Evolutionary conservation across 2,888 invertebrate genomes (phyloP).

Genomic region (Chorisops tibialis): DNA sequence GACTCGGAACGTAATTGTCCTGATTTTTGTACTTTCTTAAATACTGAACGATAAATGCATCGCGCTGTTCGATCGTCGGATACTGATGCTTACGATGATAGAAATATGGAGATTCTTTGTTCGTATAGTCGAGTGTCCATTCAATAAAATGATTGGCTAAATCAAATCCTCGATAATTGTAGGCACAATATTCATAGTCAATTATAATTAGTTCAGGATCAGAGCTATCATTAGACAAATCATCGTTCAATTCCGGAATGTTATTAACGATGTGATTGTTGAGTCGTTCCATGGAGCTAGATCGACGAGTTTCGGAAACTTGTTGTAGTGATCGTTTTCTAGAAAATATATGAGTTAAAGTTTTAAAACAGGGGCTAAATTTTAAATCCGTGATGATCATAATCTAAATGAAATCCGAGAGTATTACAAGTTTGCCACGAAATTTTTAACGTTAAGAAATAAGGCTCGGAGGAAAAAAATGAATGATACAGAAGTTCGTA

Average conservation of each 20-base stretch:
- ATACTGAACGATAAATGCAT: slow-evolving; percentile 46
- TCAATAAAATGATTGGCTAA: slow-evolving; percentile 93
- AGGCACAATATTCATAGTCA: slow-evolving; percentile 94
- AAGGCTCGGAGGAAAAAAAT: no score
- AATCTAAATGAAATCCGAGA: no score
- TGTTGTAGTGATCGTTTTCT: no score
- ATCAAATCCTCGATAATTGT: slow-evolving; percentile 91
- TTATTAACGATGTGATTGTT: not conserved
- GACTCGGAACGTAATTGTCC: slow-evolving; percentile 47
- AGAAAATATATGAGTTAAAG: no score
- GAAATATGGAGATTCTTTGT: slow-evolving; percentile 73
- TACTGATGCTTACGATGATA: slow-evolving; percentile 63
- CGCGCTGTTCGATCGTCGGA: slow-evolving; percentile 68
- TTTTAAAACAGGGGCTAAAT: no score
- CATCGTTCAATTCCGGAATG: not conserved
- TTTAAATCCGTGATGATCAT: no score
- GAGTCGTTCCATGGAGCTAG: not conserved
- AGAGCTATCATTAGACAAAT: slow-evolving; percentile 35
- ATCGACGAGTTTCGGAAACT: not conserved
- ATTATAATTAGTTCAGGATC: slow-evolving; percentile 70
- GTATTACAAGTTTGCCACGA: no score
- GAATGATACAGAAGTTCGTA: no score
- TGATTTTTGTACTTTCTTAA: slow-evolving; percentile 42
- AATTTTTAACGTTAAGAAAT: no score
- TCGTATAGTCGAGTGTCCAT: slow-evolving; percentile 86